phyloP scores from a whole-genome alignment of 1,140 invertebrate genomes.

The Drosophila serrata region DNA sequence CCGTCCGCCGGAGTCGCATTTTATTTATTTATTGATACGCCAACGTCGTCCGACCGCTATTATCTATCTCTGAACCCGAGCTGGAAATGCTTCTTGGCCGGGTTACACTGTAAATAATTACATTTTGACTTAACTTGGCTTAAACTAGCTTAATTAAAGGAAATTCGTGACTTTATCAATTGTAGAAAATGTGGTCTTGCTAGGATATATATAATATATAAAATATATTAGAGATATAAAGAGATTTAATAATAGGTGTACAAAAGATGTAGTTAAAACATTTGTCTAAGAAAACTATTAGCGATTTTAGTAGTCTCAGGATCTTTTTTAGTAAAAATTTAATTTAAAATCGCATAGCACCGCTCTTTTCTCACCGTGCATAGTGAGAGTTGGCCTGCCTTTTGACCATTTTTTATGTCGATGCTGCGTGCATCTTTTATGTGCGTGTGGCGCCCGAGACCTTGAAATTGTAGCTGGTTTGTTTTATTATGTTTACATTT shows the following conservation, averaged over 20 bases:
- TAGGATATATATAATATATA: too few species aligned
- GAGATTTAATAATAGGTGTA: neutral
- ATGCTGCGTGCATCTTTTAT: conserved; percentile 78
- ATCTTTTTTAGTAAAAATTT: neutral
- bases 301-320: too few species aligned
- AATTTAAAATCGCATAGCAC: neutral
- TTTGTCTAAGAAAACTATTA: neutral
- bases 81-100: conserved; percentile 24
- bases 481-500: conserved; percentile 83
- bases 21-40: conserved; percentile 77
- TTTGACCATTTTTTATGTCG: conserved; percentile 67
- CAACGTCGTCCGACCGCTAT: conserved; percentile 65
- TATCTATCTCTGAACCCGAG: conserved; percentile 46
- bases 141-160: neutral
- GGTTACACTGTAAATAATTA: neutral
- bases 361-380: conserved; percentile 3
- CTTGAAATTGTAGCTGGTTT: conserved; percentile 81
- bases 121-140: neutral
- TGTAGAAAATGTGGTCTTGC: neutral
- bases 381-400: conserved; percentile 16
- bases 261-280: too few species aligned
- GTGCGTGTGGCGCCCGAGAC: conserved; percentile 79
- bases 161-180: neutral
- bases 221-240: neutral
- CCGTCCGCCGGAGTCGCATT: conserved; percentile 38